Evolutionary conservation across 2,797 vertebrate species (phyloP).

Genomic region (Poecile montanus): DNA sequence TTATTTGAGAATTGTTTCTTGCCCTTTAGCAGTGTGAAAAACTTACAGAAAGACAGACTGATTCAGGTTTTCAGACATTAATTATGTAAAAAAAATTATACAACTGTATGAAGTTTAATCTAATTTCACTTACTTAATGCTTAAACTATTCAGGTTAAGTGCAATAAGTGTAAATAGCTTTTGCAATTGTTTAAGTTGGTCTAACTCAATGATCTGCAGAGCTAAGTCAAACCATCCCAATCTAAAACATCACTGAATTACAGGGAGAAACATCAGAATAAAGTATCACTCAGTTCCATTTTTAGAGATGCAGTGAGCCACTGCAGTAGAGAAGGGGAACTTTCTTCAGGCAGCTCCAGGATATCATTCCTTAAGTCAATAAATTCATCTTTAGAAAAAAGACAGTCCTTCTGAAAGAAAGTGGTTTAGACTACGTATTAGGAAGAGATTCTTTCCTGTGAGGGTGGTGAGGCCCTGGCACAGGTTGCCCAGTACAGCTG

Average conservation of each 20-base stretch:
- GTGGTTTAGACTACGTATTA: accelerated
- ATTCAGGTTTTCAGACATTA: not conserved
- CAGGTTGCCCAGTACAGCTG: not conserved
- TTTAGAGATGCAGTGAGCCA: not conserved
- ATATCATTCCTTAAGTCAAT: not conserved
- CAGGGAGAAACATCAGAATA: not conserved
- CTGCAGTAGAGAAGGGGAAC: not conserved
- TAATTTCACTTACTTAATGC: not conserved
- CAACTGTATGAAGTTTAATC: not conserved
- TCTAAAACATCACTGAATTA: not conserved
- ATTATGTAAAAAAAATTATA: accelerated
- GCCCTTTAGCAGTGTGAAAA: not conserved
- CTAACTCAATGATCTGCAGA: not conserved
- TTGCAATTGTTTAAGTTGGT: not conserved
- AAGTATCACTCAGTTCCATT: not conserved
- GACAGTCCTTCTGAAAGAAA: not conserved
- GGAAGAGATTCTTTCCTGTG: not conserved
- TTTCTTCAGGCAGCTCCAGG: not conserved
- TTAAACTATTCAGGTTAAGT: not conserved
- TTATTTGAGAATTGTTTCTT: not conserved
- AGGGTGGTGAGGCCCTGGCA: not conserved
- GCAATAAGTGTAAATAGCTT: not conserved
- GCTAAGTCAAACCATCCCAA: not conserved
- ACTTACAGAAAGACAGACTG: not conserved
- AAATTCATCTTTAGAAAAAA: not conserved